Conservation (phyloP, 2,888 invertebrate genomes). For the Neocrepidodera transversa region DNA sequence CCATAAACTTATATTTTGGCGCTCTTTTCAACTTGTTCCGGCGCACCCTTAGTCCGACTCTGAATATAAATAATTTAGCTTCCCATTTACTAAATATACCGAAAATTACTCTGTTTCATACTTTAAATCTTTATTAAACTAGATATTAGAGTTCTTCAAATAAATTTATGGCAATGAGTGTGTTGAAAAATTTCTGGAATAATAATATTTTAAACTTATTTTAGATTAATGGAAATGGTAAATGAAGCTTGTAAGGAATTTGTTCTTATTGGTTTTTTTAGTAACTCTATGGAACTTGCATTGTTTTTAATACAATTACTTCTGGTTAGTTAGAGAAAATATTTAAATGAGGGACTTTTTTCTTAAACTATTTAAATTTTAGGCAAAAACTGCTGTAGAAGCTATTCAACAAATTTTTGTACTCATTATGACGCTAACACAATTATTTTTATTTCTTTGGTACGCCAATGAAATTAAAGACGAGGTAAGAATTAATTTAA, state of each 20-base stretch:
- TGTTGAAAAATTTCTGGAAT: too few species aligned
- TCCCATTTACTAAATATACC: too few species aligned
- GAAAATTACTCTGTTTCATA: too few species aligned
- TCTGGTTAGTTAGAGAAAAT: slow-evolving; percentile 21
- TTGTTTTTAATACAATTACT: slow-evolving; percentile 28
- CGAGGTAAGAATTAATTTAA: slow-evolving; percentile 20
- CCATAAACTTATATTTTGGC: too few species aligned
- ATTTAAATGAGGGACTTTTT: background rate
- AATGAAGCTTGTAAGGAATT: slow-evolving; percentile 32
- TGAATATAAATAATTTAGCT: too few species aligned
- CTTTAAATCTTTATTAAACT: too few species aligned
- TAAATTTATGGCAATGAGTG: too few species aligned
- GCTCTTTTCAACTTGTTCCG: too few species aligned
- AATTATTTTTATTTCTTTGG: slow-evolving; percentile 32
- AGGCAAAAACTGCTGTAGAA: slow-evolving; percentile 23
- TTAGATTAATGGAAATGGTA: slow-evolving; percentile 29
- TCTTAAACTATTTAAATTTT: slow-evolving; percentile 8
- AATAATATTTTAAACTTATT: too few species aligned
- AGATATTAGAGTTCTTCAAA: too few species aligned
- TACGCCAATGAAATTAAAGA: slow-evolving; percentile 31
- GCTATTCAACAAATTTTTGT: slow-evolving; percentile 12
- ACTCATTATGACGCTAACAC: slow-evolving; percentile 16
- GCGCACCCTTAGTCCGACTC: too few species aligned
- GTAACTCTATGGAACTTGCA: slow-evolving; percentile 33
- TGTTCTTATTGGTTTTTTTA: slow-evolving; percentile 29